Percentiles rank a stretch among this genome's conserved stretches.
These are phyloP conservation scores for Pangasius macronema DNA, from an alignment of 2,797 vertebrate genomes.

Conservation along the genomic window DNA sequence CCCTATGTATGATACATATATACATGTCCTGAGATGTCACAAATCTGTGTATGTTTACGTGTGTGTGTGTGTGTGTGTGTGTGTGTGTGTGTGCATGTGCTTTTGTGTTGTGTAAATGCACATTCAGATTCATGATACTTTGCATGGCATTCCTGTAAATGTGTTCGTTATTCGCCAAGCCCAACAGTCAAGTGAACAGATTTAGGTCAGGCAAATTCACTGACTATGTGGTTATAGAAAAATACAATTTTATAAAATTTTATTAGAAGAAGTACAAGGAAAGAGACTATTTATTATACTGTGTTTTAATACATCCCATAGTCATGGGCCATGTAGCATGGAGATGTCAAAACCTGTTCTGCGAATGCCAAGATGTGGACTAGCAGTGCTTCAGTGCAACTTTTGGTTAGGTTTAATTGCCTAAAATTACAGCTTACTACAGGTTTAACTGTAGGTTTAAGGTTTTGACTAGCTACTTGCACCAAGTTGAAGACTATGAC, in stretches of 20 bases:
- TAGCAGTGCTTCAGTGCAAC: background rate
- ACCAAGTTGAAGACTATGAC: background rate
- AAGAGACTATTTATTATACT: background rate
- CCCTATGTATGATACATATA: background rate
- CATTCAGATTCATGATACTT: constrained; percentile 9
- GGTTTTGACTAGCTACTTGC: background rate
- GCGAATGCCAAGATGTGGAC: background rate
- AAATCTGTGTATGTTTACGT: background rate
- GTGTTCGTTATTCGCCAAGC: background rate
- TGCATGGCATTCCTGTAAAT: background rate
- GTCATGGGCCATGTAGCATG: background rate
- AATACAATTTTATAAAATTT: background rate
- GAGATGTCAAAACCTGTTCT: background rate
- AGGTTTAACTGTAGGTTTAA: background rate
- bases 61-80: background rate
- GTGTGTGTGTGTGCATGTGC: background rate
- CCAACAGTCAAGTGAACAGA: constrained; percentile 12
- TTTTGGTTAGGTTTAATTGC: background rate
- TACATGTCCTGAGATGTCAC: background rate
- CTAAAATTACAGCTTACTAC: background rate
- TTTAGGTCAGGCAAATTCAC: background rate
- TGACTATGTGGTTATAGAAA: background rate
- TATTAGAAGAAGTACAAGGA: background rate
- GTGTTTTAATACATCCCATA: background rate
- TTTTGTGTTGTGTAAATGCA: background rate